Percentiles rank a stretch among this genome's conserved stretches.
These are phyloP conservation scores for Diaphora mendica DNA, from an alignment of 2,888 invertebrate species.

Conservation along the genomic window DNA sequence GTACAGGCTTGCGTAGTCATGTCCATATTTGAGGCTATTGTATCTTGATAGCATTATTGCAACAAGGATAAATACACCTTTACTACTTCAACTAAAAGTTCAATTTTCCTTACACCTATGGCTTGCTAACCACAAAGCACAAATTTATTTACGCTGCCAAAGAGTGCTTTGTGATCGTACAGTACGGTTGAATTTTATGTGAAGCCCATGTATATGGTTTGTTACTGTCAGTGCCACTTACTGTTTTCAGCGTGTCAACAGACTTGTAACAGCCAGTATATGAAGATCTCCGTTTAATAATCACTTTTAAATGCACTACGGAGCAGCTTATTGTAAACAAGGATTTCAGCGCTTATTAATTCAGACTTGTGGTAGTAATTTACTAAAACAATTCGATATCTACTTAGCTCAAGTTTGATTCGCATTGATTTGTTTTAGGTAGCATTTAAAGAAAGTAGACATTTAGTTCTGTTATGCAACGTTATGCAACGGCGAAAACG, in stretches of 20 bases:
- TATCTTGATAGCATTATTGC: constrained; percentile 32
- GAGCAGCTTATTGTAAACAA: constrained; percentile 16
- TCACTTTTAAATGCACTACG: constrained; percentile 42
- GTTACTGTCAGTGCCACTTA: constrained; percentile 24
- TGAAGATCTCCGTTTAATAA: constrained; percentile 43
- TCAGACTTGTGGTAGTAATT: background rate
- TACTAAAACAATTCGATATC: background rate
- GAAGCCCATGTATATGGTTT: background rate
- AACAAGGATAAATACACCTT: constrained; percentile 2
- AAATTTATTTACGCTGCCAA: constrained; percentile 20
- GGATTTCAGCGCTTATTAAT: background rate
- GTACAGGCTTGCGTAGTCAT: constrained; percentile 65
- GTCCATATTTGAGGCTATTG: constrained; percentile 57
- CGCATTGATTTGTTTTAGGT: background rate
- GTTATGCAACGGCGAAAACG: background rate
- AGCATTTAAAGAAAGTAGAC: background rate
- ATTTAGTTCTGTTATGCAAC: background rate
- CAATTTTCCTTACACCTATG: constrained; percentile 27
- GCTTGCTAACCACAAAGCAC: constrained; percentile 18
- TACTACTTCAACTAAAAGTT: constrained; percentile 24
- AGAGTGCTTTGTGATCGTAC: constrained; percentile 1
- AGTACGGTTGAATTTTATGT: constrained; percentile 32
- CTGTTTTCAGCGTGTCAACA: constrained; percentile 48
- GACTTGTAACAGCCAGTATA: constrained; percentile 35
- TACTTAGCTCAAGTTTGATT: background rate